Percentiles rank a stretch among this genome's conserved stretches.
Evolutionary conservation across 2,888 invertebrate species (phyloP).

Genomic region (Tinea semifulvella): DNA sequence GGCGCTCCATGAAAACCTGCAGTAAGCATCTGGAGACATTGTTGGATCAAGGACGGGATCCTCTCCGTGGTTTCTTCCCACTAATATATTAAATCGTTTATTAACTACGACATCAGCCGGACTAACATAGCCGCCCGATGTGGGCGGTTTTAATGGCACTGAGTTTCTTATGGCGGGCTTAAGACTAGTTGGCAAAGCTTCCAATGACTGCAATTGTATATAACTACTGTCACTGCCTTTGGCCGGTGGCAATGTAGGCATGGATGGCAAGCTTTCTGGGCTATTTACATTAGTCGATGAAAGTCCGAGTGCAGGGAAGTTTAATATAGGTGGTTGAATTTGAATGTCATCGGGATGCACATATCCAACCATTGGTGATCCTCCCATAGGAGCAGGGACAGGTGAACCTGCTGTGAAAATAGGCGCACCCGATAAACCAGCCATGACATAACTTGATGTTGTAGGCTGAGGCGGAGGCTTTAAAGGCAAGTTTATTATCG

Average conservation of each 20-base stretch:
- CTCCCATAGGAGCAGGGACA: conserved; percentile 26
- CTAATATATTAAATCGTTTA: conserved; percentile 53
- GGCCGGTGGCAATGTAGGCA: conserved; percentile 50
- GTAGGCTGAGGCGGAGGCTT: conserved; percentile 32
- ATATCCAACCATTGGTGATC: conserved; percentile 45
- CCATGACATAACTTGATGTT: conserved; percentile 56
- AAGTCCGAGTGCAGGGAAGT: conserved; percentile 42
- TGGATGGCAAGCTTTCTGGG: conserved; percentile 53
- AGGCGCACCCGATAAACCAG: conserved; percentile 40
- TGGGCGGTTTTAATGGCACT: conserved; percentile 40
- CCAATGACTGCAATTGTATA: conserved; percentile 53
- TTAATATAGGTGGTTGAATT: conserved; percentile 35
- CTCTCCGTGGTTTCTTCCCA: conserved; percentile 41
- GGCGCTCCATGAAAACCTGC: conserved; percentile 60
- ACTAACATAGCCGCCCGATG: conserved; percentile 49
- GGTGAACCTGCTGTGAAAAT: conserved; percentile 44
- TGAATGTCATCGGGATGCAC: conserved; percentile 47
- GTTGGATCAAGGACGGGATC: conserved; percentile 54
- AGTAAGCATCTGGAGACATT: conserved; percentile 61
- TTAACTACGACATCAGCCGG: conserved; percentile 51
- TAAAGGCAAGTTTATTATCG: conserved; percentile 25
- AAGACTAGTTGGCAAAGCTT: conserved; percentile 44
- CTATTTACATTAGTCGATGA: conserved; percentile 41
- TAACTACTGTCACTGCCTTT: conserved; percentile 47
- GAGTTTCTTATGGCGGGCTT: conserved; percentile 39